Evolutionary conservation across 2,113 vertebrate genomes (phyloP).

Genomic region (Oxygymnocypris stewartii): DNA sequence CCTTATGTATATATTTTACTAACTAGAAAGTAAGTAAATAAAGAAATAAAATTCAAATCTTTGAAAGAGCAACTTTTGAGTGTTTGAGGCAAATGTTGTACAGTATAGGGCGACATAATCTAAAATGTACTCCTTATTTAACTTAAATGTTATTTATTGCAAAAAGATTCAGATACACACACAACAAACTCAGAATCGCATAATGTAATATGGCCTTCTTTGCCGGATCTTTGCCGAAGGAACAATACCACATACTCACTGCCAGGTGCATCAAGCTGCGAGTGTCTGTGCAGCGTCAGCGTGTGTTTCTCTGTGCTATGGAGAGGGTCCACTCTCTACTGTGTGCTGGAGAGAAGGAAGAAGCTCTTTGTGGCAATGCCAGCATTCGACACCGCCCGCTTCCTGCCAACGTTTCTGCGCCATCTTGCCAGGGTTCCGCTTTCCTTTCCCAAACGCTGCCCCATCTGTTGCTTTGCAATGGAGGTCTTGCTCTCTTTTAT

Average conservation of each 20-base stretch:
- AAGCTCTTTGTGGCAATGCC: conserved; percentile 72
- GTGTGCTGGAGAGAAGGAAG: conserved; percentile 55
- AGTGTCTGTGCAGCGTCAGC: conserved; percentile 46
- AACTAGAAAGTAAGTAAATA: too few relatives aligned
- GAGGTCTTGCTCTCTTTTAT: conserved; percentile 40
- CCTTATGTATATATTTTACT: too few relatives aligned
- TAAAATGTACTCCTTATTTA: background rate
- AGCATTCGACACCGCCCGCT: conserved; percentile 66
- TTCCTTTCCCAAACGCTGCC: conserved; percentile 48
- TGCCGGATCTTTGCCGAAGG: conserved; percentile 49
- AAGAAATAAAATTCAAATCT: too few relatives aligned
- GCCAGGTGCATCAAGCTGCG: conserved; percentile 50
- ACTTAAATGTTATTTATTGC: background rate
- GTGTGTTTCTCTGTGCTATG: conserved; percentile 46
- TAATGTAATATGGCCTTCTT: conserved; percentile 45
- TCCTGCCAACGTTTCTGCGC: conserved; percentile 48
- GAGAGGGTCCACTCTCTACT: conserved; percentile 51
- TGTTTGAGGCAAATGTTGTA: too few relatives aligned
- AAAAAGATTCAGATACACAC: conserved; percentile 48
- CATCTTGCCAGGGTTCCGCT: conserved; percentile 51
- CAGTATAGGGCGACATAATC: background rate
- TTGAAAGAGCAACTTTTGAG: too few relatives aligned
- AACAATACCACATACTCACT: conserved; percentile 40
- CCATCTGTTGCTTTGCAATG: conserved; percentile 69
- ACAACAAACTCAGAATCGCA: conserved; percentile 56